Conservation (phyloP, 2,797 vertebrate genomes). For the Gymnoscopelus braueri region DNA sequence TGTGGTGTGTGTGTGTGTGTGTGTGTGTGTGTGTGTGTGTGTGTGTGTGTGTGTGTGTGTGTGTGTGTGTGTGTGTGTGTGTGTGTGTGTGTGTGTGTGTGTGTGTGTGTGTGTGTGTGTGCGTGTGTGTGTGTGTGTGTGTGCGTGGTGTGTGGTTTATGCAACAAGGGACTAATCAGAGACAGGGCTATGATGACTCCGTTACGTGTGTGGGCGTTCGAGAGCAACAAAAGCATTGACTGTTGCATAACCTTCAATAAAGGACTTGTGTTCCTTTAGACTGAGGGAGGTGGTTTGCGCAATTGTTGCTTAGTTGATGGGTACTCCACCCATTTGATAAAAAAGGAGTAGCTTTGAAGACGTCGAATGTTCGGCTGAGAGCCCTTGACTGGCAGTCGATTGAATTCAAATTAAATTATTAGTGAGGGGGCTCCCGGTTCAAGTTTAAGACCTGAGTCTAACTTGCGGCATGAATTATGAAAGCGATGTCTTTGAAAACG, state of each 20-base stretch:
- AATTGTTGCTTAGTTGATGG: conserved; percentile 33
- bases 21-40: too few relatives aligned
- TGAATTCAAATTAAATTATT: conserved; percentile 69
- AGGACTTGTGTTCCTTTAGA: conserved; percentile 28
- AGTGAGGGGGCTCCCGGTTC: conserved; percentile 51
- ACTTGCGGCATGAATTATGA: conserved; percentile 74
- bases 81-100: background rate
- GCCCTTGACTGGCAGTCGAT: background rate
- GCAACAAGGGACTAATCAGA: conserved; percentile 42
- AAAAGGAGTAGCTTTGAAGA: conserved; percentile 40
- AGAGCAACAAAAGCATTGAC: conserved; percentile 31
- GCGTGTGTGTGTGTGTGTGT: too few relatives aligned
- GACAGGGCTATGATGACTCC: conserved; percentile 20
- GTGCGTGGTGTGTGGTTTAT: conserved; percentile 25
- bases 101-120: too few relatives aligned
- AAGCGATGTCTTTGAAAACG: conserved; percentile 72
- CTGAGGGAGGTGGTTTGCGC: conserved; percentile 28
- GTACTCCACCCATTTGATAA: conserved; percentile 45
- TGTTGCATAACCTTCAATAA: conserved; percentile 40
- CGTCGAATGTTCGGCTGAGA: conserved; percentile 53
- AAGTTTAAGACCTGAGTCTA: conserved; percentile 63
- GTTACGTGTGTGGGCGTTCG: conserved; percentile 27
- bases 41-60: too few relatives aligned
- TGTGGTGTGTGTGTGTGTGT: background rate
- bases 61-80: too few relatives aligned